Evolutionary conservation across 2,113 vertebrate genomes (phyloP), one percentile per base, ranked within the genome.

Genomic region (Mastomys coucha): DNA sequence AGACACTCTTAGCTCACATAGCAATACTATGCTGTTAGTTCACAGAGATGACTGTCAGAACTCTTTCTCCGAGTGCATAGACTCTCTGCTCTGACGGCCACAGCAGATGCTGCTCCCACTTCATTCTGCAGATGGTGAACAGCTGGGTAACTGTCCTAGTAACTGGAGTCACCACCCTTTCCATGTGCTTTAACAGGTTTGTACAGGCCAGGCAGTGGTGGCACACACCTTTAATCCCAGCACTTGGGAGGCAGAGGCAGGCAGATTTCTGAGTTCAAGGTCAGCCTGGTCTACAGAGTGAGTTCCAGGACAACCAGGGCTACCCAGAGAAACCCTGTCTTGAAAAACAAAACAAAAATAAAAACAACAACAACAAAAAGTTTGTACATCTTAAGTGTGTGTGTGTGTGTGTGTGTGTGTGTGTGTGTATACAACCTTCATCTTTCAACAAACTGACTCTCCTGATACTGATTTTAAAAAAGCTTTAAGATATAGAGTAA

Each of bases 1-100:
- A 95, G 80, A 82, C 87, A 95, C 53, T 92, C 31, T 91, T 88
- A 82, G 70, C 84, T 89, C 84, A 89, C 96, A 92, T 90, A 96
- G 93, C 88, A 92, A 45, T 93, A 63, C 26, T 56, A 19, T 97
- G 93, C 94, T 95, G 88, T 82, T 88, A 86, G 78, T 77, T 93
- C 73, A 92, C 93, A 88, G 24, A 75, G 88, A 95, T 77, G 81
- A 92, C 24, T 72, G n/a, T 63, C 96, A 82, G 90, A 94, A 80
- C 65, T 91, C 92, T 69, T 91, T 92, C 12, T 80, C 90, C 77
- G 78, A 95, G 28, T 70, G 91, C 45, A 53, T 36, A 28, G 45
- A 92, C 33, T 78, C 36, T 84, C 49, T 93, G 82, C 93, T 53
- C 94, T 92, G 58, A 97, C 63, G 86, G 67, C 87, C 31, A 31